These are phyloP conservation scores for Limenitis camilla DNA, from an alignment of 2,888 invertebrate species.

Conservation along the genomic window DNA sequence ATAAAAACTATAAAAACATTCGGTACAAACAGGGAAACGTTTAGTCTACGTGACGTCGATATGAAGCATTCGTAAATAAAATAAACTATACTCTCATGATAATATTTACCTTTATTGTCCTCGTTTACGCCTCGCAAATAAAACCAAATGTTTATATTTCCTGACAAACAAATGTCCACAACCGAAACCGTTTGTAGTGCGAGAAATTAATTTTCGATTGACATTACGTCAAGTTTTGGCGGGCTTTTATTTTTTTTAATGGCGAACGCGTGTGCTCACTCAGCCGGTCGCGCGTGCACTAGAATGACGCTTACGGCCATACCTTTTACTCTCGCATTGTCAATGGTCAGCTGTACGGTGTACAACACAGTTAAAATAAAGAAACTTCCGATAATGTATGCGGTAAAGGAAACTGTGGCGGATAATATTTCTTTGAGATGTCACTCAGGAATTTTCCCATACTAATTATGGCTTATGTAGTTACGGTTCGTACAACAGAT, in stretches of 20 bases:
- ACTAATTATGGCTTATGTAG: background rate
- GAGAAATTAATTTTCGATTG: conserved; percentile 37
- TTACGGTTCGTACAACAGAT: background rate
- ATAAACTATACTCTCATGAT: conserved; percentile 24
- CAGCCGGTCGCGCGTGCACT: conserved; percentile 58
- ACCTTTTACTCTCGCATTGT: conserved; percentile 59
- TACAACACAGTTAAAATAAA: conserved; percentile 23
- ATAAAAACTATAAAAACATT: background rate
- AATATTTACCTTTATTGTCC: conserved; percentile 44
- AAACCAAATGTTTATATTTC: conserved; percentile 33
- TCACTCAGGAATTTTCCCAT: conserved; percentile 6
- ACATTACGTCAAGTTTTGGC: conserved; percentile 39
- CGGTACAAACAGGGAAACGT: background rate
- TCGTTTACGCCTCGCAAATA: conserved; percentile 31
- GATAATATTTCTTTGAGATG: conserved; percentile 25
- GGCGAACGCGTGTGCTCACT: conserved; percentile 44
- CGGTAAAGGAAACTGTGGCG: conserved; percentile 40
- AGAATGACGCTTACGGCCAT: conserved; percentile 35
- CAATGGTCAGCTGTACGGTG: conserved; percentile 35
- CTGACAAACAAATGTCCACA: conserved; percentile 36
- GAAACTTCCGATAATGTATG: conserved; percentile 62
- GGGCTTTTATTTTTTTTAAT: conserved; percentile 32
- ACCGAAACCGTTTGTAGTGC: conserved; percentile 23
- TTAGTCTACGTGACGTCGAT: conserved; percentile 8
- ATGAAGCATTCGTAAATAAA: conserved; percentile 17